phyloP scores from a whole-genome alignment of 2,888 invertebrate species.

The Andricus quercusramuli region DNA sequence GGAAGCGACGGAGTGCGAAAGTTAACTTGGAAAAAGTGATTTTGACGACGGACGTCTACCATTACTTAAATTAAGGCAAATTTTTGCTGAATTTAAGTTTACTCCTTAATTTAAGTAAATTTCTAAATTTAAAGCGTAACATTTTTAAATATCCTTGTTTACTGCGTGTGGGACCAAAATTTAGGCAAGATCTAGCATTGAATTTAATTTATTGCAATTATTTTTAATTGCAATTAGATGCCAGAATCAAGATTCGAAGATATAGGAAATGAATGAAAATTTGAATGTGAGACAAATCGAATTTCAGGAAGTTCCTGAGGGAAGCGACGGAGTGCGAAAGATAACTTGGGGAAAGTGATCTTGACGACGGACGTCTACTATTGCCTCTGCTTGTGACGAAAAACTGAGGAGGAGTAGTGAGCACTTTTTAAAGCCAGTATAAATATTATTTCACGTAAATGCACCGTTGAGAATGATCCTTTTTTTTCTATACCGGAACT shows the following conservation, averaged over 20 bases:
- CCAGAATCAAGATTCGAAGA: too few species aligned
- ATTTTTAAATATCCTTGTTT: too few species aligned
- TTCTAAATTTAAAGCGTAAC: too few species aligned
- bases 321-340: conserved; percentile 20
- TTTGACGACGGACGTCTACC: conserved; percentile 65
- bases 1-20: conserved; percentile 15
- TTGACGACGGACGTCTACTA: conserved; percentile 66
- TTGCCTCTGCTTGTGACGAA: conserved; percentile 54
- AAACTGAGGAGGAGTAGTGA: conserved; percentile 53
- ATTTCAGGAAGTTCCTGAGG: neutral
- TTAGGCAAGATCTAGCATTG: too few species aligned
- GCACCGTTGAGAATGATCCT: conserved; percentile 48
- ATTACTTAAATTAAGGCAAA: conserved; percentile 40
- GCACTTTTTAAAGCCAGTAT: conserved; percentile 68
- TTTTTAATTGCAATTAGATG: too few species aligned
- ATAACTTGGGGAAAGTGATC: conserved; percentile 39
- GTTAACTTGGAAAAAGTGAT: conserved; percentile 29
- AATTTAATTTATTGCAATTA: too few species aligned
- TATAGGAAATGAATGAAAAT: neutral
- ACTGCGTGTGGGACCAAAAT: too few species aligned
- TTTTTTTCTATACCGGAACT: conserved; percentile 23
- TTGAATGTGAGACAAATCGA: neutral
- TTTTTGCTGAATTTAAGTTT: too few species aligned
- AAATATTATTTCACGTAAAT: conserved; percentile 69
- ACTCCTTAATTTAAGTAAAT: too few species aligned